Percentiles rank a stretch among this genome's conserved stretches.
Conservation (phyloP, 2,888 invertebrate genomes). For the Drosophila tripunctata region DNA sequence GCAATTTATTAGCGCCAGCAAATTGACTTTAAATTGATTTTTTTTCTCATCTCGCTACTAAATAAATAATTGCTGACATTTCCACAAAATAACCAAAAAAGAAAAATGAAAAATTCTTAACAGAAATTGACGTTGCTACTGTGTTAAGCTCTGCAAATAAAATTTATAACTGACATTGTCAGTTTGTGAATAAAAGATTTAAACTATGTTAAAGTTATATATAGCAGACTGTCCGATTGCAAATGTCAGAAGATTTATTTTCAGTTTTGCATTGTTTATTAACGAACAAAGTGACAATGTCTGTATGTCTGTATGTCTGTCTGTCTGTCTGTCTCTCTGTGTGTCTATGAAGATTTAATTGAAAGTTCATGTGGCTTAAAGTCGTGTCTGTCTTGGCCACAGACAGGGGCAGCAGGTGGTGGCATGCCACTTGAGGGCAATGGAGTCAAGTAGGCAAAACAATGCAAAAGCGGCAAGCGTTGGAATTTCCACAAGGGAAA, state of each 20-base stretch:
- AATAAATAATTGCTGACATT: slow-evolving; percentile 41
- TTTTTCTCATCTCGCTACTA: slow-evolving; percentile 10
- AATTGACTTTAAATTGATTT: slow-evolving; percentile 76
- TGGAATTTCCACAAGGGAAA: slow-evolving; percentile 54
- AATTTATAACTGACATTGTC: too few species aligned
- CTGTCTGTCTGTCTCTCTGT: too few species aligned
- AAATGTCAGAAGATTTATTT: slow-evolving; percentile 72
- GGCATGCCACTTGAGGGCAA: slow-evolving; percentile 70
- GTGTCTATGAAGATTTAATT: slow-evolving; percentile 43
- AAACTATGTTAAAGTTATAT: not conserved
- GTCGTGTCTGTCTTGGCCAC: not conserved
- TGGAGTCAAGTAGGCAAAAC: slow-evolving; percentile 76
- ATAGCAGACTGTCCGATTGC: slow-evolving; percentile 49
- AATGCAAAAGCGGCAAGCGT: slow-evolving; percentile 65
- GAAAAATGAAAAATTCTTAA: not conserved
- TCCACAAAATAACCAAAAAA: not conserved
- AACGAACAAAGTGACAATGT: slow-evolving; percentile 20
- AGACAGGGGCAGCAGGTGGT: slow-evolving; percentile 24
- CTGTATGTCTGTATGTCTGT: not conserved
- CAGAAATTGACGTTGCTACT: not conserved
- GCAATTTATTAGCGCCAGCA: slow-evolving; percentile 70
- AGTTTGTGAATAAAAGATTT: not conserved
- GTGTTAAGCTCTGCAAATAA: too few species aligned
- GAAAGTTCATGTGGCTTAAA: slow-evolving; percentile 47
- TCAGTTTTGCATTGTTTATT: slow-evolving; percentile 50